phyloP scores from a whole-genome alignment of 2,888 invertebrate species.

The Escarpia spicata region DNA sequence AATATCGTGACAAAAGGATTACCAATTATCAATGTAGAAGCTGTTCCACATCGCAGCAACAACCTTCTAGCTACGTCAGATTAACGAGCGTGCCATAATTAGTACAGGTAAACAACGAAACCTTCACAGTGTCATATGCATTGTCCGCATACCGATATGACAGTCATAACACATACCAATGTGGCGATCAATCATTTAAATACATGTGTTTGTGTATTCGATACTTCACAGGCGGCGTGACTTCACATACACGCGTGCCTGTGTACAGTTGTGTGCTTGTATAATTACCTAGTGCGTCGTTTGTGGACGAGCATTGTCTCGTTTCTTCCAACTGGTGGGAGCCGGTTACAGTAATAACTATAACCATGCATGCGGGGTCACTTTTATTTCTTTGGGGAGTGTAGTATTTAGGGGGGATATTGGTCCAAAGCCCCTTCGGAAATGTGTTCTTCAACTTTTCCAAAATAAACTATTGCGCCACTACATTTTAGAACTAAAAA shows the following conservation, averaged over 20 bases:
- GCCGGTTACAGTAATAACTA: neutral
- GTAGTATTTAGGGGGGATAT: too few species aligned
- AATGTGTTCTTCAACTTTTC: too few species aligned
- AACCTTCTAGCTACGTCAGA: neutral
- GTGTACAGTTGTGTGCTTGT: neutral
- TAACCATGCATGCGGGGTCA: too few species aligned
- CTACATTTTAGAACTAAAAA: too few species aligned
- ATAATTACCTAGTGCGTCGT: neutral
- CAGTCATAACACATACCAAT: neutral
- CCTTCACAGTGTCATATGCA: neutral
- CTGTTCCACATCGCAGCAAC: neutral
- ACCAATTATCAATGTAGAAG: neutral
- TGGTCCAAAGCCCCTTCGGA: too few species aligned
- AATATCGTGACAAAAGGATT: neutral
- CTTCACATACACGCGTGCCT: neutral
- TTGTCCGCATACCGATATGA: neutral
- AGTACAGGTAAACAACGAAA: neutral
- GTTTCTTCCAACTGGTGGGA: neutral
- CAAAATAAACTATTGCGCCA: too few species aligned
- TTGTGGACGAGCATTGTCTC: neutral
- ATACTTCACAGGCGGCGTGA: neutral
- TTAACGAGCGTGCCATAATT: neutral
- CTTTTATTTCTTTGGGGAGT: too few species aligned
- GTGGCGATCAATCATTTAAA: neutral
- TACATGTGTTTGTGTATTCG: neutral